phyloP scores from a whole-genome alignment of 2,888 invertebrate species.

The Mythimna impura region DNA sequence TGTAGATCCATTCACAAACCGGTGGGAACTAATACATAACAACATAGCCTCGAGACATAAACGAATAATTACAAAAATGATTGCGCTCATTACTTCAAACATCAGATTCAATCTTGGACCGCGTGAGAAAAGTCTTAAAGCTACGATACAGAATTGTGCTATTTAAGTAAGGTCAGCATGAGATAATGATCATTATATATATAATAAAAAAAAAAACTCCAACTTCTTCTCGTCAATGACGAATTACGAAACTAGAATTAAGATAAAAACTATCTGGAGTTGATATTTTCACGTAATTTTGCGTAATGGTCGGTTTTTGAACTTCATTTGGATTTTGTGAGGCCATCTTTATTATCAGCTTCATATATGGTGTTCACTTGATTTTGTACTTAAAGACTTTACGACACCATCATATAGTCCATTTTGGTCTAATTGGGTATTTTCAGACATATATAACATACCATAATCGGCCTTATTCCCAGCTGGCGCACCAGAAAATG shows the following conservation, averaged over 20 bases:
- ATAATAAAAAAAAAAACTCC: slow-evolving; percentile 58
- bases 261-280: slow-evolving; percentile 72
- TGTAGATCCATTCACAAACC: slow-evolving; percentile 49
- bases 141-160: slow-evolving; percentile 75
- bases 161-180: slow-evolving; percentile 76
- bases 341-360: slow-evolving; percentile 45
- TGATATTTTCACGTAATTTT: slow-evolving; percentile 75
- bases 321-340: slow-evolving; percentile 36
- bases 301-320: slow-evolving; percentile 65
- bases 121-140: slow-evolving; percentile 76
- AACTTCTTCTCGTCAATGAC: slow-evolving; percentile 80
- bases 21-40: slow-evolving; percentile 59
- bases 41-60: slow-evolving; percentile 64
- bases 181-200: slow-evolving; percentile 78
- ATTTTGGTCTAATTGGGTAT: neutral
- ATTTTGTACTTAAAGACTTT: neutral
- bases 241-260: slow-evolving; percentile 77
- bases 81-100: slow-evolving; percentile 63
- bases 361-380: slow-evolving; percentile 4
- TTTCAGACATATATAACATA: neutral
- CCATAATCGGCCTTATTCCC: no score
- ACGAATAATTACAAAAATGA: slow-evolving; percentile 67
- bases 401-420: neutral
- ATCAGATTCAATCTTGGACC: slow-evolving; percentile 67
- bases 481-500: no score